A percentile compares a stretch with the other conserved stretches of the same genome.
phyloP scores from a whole-genome alignment of 2,113 vertebrate species.

The Willisornis vidua region DNA sequence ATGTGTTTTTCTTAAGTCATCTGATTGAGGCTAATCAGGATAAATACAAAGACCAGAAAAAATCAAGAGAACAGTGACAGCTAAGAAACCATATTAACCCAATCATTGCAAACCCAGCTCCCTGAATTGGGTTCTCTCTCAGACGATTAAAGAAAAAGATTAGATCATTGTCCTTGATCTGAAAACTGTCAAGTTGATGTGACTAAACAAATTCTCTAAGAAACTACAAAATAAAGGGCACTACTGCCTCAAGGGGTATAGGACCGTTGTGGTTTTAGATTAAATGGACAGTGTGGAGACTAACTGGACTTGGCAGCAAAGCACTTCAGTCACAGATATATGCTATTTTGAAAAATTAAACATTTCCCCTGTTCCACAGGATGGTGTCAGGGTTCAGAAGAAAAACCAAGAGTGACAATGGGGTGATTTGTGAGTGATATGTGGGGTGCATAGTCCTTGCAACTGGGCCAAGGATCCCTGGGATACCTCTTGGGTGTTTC shows the following conservation, averaged over 20 bases:
- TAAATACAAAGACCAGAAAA: background rate
- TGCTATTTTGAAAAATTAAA: background rate
- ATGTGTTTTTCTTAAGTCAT: background rate
- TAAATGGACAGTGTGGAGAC: background rate
- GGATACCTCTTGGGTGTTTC: background rate
- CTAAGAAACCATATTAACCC: background rate
- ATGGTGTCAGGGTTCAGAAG: background rate
- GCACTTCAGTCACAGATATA: background rate
- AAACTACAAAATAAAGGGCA: background rate
- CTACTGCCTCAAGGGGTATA: background rate
- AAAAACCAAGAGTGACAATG: background rate
- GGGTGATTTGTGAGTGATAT: background rate
- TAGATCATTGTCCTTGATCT: background rate
- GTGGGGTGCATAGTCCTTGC: background rate
- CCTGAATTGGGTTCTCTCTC: background rate
- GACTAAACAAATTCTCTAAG: background rate
- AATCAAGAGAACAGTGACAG: background rate
- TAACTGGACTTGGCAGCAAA: background rate
- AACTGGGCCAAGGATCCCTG: fast-evolving
- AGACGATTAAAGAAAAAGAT: background rate
- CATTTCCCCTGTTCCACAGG: fast-evolving
- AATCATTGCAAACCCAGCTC: background rate
- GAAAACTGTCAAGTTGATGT: background rate
- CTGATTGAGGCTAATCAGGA: background rate
- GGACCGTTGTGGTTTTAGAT: background rate